phyloP scores from a whole-genome alignment of 2,888 invertebrate species.

The Lepidochitona cinerea region DNA sequence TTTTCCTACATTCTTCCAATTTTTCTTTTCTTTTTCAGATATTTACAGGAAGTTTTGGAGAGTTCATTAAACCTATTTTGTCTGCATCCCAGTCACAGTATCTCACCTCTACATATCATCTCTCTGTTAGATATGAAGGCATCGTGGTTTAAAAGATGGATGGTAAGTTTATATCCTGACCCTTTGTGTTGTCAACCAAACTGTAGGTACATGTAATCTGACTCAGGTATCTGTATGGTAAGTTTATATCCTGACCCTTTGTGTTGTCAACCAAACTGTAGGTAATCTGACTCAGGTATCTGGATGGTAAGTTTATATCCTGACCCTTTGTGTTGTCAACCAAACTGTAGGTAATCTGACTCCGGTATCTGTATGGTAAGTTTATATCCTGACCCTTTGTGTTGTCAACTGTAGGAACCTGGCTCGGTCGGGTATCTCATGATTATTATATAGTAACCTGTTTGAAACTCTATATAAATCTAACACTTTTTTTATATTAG shows the following conservation, averaged over 20 bases:
- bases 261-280: background rate
- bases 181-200: background rate
- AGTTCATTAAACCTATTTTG: constrained; percentile 61
- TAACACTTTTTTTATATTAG: too few relatives aligned
- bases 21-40: too few relatives aligned
- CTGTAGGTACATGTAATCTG: too few relatives aligned
- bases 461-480: too few relatives aligned
- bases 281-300: too few relatives aligned
- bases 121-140: constrained; percentile 68
- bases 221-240: too few relatives aligned
- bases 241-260: constrained; percentile 3
- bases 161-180: constrained; percentile 51
- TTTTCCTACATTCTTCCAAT: too few relatives aligned
- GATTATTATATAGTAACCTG: too few relatives aligned
- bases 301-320: constrained; percentile 64
- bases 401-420: too few relatives aligned
- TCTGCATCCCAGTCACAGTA: constrained; percentile 38
- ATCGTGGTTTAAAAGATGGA: constrained; percentile 70
- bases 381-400: background rate
- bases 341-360: background rate
- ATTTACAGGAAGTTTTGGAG: constrained; percentile 62
- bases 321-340: background rate
- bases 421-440: too few relatives aligned
- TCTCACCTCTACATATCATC: constrained; percentile 67
- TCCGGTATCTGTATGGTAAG: constrained; percentile 71